phyloP scores from a whole-genome alignment of 2,113 vertebrate species.

The Aspidoscelis tigris region DNA sequence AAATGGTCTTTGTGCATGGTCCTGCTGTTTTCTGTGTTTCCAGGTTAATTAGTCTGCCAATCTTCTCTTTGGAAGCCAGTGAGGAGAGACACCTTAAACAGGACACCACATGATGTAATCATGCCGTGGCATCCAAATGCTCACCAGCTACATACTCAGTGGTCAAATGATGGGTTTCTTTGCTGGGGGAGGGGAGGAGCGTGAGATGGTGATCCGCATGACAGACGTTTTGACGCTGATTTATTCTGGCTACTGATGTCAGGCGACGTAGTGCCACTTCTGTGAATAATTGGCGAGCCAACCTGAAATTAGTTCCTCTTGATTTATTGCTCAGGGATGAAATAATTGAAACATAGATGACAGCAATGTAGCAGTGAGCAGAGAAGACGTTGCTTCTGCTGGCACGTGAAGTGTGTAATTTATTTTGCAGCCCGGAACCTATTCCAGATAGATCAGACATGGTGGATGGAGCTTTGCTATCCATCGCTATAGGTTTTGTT shows the following conservation, averaged over 20 bases:
- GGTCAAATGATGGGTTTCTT: no score
- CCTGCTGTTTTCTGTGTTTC: no score
- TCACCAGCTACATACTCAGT: no score
- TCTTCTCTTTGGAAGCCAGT: no score
- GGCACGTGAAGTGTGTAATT: conserved; percentile 5
- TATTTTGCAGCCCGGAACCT: background rate
- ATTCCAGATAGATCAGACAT: background rate
- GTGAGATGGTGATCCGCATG: background rate
- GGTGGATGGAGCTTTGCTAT: background rate
- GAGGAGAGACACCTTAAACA: background rate
- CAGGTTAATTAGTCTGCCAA: no score
- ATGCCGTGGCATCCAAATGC: no score
- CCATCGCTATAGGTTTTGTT: no score
- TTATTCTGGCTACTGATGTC: background rate
- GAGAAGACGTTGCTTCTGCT: background rate
- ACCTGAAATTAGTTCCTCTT: conserved; percentile 19
- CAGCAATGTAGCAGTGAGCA: background rate
- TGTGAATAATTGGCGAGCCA: conserved; percentile 17
- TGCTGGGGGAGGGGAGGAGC: no score
- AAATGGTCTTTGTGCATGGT: no score
- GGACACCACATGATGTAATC: background rate
- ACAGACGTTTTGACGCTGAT: conserved; percentile 18
- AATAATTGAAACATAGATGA: conserved; percentile 21
- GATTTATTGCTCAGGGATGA: conserved; percentile 2
- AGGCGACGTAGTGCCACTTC: background rate